These are phyloP conservation scores for Bombylius discolor DNA, from an alignment of 2,888 invertebrate species.

Conservation along the genomic window DNA sequence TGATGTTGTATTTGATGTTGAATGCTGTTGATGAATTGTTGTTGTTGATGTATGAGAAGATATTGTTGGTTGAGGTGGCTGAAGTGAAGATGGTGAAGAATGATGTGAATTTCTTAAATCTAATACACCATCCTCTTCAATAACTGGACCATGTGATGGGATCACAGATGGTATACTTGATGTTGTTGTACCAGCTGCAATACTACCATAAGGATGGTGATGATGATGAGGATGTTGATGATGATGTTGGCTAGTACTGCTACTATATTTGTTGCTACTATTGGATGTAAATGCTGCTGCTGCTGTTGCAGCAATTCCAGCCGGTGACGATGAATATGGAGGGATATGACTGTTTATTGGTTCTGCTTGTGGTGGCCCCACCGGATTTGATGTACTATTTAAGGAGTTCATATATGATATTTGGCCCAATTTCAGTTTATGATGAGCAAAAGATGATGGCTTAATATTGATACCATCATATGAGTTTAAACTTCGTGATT, in stretches of 20 bases:
- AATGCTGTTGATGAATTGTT: conserved; percentile 13
- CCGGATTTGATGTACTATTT: conserved; percentile 11
- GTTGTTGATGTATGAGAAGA: conserved; percentile 11
- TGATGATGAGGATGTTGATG: conserved; percentile 17
- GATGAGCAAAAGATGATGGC: conserved; percentile 33
- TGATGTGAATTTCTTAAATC: conserved; percentile 35
- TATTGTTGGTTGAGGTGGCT: conserved; percentile 8
- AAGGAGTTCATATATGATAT: conserved; percentile 22
- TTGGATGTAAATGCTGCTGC: conserved; percentile 10
- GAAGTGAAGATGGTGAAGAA: conserved; percentile 21
- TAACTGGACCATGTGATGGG: conserved; percentile 14
- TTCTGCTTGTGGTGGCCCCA: conserved; percentile 5
- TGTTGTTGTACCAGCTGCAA: conserved; percentile 14
- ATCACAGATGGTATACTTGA: conserved; percentile 17
- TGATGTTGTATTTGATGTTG: conserved; percentile 21
- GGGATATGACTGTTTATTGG: not conserved
- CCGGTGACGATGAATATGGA: conserved; percentile 6
- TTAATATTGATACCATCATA: conserved; percentile 25
- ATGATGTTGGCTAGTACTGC: conserved; percentile 18
- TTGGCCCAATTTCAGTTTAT: conserved; percentile 33
- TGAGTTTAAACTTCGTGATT: conserved; percentile 10
- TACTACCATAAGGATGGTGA: conserved; percentile 17
- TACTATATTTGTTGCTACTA: conserved; percentile 8
- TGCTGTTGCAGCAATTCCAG: conserved; percentile 15
- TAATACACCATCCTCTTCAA: conserved; percentile 31